Evolutionary conservation across 2,113 vertebrate species (phyloP).

Genomic region (Ammospiza caudacuta): DNA sequence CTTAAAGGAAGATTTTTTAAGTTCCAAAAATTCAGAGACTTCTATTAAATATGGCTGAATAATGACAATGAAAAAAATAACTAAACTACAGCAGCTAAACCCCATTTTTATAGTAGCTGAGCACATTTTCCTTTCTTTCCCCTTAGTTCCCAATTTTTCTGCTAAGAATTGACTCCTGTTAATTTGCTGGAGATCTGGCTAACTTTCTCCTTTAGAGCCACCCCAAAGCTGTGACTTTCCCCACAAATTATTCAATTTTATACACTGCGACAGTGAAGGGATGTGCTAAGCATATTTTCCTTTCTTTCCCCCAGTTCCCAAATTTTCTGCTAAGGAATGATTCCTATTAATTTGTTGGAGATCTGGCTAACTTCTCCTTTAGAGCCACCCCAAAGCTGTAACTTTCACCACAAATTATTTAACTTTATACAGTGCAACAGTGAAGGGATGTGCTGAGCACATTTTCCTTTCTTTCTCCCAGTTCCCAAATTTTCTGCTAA

Average conservation of each 20-base stretch:
- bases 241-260: accelerated
- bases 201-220: neutral
- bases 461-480: neutral
- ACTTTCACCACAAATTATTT: neutral
- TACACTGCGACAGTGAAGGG: too few relatives aligned
- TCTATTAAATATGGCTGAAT: neutral
- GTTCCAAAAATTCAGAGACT: neutral
- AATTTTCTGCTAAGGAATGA: neutral
- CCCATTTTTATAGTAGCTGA: neutral
- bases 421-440: accelerated
- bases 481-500: neutral
- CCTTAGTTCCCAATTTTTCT: neutral
- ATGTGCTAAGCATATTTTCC: neutral
- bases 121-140: neutral
- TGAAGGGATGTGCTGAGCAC: neutral
- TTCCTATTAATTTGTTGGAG: neutral
- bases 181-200: neutral
- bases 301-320: too few relatives aligned
- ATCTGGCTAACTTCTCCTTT: neutral
- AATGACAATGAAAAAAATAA: neutral
- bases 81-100: neutral
- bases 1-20: neutral
- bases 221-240: neutral
- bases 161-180: neutral
- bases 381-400: neutral